Evolutionary conservation across 2,888 invertebrate genomes (phyloP).

Genomic region (Apodemia hepburni): DNA sequence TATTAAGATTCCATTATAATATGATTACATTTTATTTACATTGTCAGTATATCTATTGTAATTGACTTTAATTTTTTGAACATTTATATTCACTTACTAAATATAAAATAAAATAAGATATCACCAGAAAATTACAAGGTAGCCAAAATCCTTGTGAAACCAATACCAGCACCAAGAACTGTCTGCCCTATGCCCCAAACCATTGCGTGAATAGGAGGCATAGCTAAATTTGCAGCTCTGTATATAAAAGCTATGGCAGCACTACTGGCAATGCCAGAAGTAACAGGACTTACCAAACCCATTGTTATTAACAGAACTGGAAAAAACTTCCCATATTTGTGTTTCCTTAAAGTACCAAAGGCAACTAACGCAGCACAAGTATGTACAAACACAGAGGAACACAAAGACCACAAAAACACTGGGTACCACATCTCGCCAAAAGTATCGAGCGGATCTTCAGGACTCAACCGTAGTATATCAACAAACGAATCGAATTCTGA

Average conservation of each 20-base stretch:
- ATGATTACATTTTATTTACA: not conserved
- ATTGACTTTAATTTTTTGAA: slow-evolving; percentile 32
- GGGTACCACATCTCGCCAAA: slow-evolving; percentile 98
- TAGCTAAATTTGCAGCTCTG: slow-evolving; percentile 91
- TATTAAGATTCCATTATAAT: not conserved
- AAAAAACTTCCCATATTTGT: slow-evolving; percentile 96
- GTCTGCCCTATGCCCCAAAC: slow-evolving; percentile 98
- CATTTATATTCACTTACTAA: slow-evolving; percentile 3
- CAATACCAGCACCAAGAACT: slow-evolving; percentile 91
- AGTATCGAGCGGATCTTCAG: slow-evolving; percentile 83
- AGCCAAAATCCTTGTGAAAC: slow-evolving; percentile 95
- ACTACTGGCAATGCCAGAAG: slow-evolving; percentile 93
- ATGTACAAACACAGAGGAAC: slow-evolving; percentile 96
- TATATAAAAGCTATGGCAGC: slow-evolving; percentile 97
- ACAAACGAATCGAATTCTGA: slow-evolving; percentile 84
- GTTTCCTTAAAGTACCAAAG: slow-evolving; percentile 94
- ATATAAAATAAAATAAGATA: slow-evolving; percentile 24
- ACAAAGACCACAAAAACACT: slow-evolving; percentile 96
- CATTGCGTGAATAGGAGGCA: slow-evolving; percentile 95
- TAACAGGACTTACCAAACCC: slow-evolving; percentile 93
- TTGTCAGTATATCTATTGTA: slow-evolving; percentile 27
- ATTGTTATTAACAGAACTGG: slow-evolving; percentile 92
- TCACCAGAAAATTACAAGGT: slow-evolving; percentile 84
- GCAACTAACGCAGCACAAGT: slow-evolving; percentile 94
- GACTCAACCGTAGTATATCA: slow-evolving; percentile 84